phyloP scores from a whole-genome alignment of 2,888 invertebrate genomes.

The Dichetophora obliterata region DNA sequence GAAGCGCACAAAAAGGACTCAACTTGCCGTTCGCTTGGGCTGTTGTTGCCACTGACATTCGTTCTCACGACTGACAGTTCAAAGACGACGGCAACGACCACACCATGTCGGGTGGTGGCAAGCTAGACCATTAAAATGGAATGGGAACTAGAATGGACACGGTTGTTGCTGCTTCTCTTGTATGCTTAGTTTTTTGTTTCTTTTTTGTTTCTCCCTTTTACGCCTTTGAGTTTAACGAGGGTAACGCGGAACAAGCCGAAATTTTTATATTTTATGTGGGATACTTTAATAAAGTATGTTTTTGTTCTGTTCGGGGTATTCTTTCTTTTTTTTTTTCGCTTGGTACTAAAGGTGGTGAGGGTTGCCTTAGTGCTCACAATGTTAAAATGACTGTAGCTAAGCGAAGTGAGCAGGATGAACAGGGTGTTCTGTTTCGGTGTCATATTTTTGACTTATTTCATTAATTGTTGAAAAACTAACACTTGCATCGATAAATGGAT shows the following conservation, averaged over 20 bases:
- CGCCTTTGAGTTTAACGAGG: conserved; percentile 19
- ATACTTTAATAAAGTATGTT: background rate
- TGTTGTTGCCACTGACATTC: conserved; percentile 18
- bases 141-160: background rate
- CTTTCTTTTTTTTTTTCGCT: background rate
- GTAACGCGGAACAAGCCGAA: conserved; percentile 16
- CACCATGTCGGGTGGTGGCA: background rate
- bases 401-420: background rate
- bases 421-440: background rate
- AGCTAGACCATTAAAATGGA: background rate
- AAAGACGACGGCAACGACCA: background rate
- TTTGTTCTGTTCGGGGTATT: background rate
- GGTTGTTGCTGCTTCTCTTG: background rate
- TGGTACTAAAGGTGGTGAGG: background rate
- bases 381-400: background rate
- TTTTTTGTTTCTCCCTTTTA: conserved; percentile 1
- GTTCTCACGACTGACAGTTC: conserved; percentile 19
- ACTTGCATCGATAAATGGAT: no score
- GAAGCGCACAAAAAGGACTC: conserved; percentile 20
- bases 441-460: no score
- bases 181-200: background rate
- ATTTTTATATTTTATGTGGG: conserved; percentile 29
- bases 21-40: conserved; percentile 9
- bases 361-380: background rate
- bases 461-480: no score